Evolutionary conservation across 1,140 invertebrate species (phyloP).

Genomic region (Neodiprion lecontei): DNA sequence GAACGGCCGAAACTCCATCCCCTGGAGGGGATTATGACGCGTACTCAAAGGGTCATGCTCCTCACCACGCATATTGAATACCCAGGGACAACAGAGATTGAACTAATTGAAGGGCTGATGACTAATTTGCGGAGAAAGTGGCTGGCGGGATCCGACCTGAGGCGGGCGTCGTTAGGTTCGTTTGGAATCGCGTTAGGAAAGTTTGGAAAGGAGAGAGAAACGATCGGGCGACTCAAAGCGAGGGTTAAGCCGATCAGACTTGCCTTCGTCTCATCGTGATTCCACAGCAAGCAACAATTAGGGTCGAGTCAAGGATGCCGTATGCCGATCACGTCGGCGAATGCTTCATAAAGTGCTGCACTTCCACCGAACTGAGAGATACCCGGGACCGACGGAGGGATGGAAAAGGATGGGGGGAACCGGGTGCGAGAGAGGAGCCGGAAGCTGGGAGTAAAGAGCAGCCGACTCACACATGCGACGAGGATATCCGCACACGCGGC

Average conservation of each 20-base stretch:
- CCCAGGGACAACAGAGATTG: too few species aligned
- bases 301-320: slow-evolving; percentile 37
- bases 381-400: not conserved
- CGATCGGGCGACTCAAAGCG: slow-evolving; percentile 24
- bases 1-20: too few species aligned
- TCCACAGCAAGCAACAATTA: slow-evolving; percentile 46
- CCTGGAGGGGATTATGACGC: too few species aligned
- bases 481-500: not conserved
- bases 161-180: not conserved
- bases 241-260: slow-evolving; percentile 6
- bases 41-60: too few species aligned
- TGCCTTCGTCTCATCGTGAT: slow-evolving; percentile 27
- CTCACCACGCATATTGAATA: too few species aligned
- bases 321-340: slow-evolving; percentile 43
- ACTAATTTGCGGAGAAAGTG: too few species aligned
- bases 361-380: slow-evolving; percentile 11
- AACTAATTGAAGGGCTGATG: too few species aligned
- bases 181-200: not conserved
- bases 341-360: slow-evolving; percentile 49
- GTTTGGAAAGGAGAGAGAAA: slow-evolving; percentile 19
- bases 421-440: not conserved
- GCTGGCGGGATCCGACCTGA: too few species aligned
- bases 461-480: slow-evolving; percentile 4
- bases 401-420: slow-evolving; percentile 1
- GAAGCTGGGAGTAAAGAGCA: not conserved